Conservation (phyloP, 2,797 vertebrate genomes). For the Chaunax sp. region DNA sequence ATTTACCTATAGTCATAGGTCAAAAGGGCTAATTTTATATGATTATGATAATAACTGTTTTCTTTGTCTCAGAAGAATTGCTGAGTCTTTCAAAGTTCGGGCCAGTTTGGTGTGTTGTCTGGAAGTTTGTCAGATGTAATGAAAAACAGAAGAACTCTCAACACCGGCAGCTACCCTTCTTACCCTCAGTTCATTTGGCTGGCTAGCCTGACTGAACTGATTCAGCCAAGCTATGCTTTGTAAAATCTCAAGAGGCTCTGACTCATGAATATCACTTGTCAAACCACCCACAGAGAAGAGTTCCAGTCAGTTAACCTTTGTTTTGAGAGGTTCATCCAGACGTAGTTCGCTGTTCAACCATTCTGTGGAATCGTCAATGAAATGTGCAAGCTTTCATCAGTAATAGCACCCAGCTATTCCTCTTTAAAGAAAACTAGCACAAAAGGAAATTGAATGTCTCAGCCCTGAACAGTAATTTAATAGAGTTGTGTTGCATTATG, state of each 20-base stretch:
- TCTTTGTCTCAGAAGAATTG: constrained; percentile 39
- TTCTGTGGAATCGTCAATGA: background rate
- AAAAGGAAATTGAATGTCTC: constrained; percentile 1
- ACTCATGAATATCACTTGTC: constrained; percentile 47
- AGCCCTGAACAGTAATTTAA: constrained; percentile 5
- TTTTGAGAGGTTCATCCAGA: constrained; percentile 25
- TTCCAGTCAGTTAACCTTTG: constrained; percentile 17
- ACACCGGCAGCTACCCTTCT: constrained; percentile 26
- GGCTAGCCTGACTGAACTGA: constrained; percentile 45
- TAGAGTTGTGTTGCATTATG: constrained; percentile 18
- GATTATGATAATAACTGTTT: too few relatives aligned
- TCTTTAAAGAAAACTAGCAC: constrained; percentile 19
- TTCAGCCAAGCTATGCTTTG: constrained; percentile 47
- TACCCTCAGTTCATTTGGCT: constrained; percentile 41
- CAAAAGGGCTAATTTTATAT: too few relatives aligned
- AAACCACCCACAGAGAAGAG: constrained; percentile 63
- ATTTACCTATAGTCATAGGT: too few relatives aligned
- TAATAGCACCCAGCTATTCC: background rate
- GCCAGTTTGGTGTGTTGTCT: constrained; percentile 43
- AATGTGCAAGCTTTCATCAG: background rate
- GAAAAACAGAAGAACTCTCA: constrained; percentile 50
- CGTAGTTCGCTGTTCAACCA: background rate
- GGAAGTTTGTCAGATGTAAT: constrained; percentile 55
- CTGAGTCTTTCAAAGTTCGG: constrained; percentile 41
- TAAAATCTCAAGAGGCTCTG: constrained; percentile 53